Evolutionary conservation across 2,797 vertebrate species (phyloP).

Genomic region (Catamblyrhynchus diadema): DNA sequence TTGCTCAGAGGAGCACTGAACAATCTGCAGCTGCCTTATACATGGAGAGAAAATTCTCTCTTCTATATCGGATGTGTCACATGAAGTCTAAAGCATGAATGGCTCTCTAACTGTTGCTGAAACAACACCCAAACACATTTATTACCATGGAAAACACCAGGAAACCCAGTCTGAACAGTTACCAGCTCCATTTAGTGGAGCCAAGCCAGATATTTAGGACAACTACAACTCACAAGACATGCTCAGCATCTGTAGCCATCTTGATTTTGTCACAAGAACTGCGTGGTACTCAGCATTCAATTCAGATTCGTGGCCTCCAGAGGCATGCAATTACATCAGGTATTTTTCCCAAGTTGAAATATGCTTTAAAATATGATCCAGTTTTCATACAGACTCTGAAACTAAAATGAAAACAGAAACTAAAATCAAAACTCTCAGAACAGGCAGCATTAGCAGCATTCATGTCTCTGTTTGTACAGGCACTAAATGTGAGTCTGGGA

Average conservation of each 20-base stretch:
- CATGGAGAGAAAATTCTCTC: not conserved
- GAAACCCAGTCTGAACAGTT: not conserved
- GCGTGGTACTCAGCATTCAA: not conserved
- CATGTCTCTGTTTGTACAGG: not conserved
- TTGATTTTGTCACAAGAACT: not conserved
- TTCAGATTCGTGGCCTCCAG: not conserved
- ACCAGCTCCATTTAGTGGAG: not conserved
- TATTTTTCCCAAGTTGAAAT: not conserved
- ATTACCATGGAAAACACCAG: not conserved
- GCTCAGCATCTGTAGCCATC: not conserved
- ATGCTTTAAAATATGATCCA: not conserved
- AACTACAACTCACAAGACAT: accelerated
- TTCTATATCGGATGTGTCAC: not conserved
- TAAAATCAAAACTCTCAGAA: not conserved
- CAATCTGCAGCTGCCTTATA: not conserved
- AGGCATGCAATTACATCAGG: not conserved
- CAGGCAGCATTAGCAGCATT: not conserved
- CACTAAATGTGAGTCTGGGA: not conserved
- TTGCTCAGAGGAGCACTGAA: not conserved
- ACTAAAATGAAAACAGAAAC: not conserved
- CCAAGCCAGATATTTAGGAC: not conserved
- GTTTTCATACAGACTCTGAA: not conserved
- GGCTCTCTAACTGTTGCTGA: not conserved
- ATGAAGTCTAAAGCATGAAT: not conserved
- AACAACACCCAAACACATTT: not conserved